These are phyloP conservation scores for Scomber scombrus DNA, from an alignment of 2,113 vertebrate species.

Conservation along the genomic window DNA sequence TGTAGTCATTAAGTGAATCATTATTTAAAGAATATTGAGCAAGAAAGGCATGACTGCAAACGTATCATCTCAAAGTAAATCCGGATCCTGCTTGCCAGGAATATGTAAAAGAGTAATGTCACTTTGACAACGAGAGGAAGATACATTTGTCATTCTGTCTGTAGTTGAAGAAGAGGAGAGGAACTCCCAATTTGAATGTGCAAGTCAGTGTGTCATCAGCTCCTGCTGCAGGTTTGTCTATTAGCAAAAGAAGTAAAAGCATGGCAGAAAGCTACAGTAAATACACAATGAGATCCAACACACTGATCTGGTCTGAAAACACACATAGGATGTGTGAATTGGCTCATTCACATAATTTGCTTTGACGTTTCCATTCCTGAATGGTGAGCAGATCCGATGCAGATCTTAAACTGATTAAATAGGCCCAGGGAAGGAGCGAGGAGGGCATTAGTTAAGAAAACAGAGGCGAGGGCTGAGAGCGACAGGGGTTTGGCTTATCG, in stretches of 20 bases:
- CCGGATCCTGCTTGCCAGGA: neutral
- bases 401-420: constrained; percentile 78
- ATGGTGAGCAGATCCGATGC: constrained; percentile 59
- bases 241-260: constrained; percentile 40
- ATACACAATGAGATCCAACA: constrained; percentile 32
- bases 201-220: neutral
- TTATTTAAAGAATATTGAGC: constrained; percentile 48
- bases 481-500: constrained; percentile 73
- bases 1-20: constrained; percentile 23
- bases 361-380: constrained; percentile 79
- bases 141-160: neutral
- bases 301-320: constrained; percentile 48
- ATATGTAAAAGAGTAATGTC: constrained; percentile 11
- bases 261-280: constrained; percentile 34
- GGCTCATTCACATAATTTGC: constrained; percentile 74
- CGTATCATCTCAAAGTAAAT: constrained; percentile 41
- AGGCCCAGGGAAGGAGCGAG: constrained; percentile 42
- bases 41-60: constrained; percentile 26
- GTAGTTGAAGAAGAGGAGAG: neutral
- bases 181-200: neutral
- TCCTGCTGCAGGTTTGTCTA: neutral
- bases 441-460: constrained; percentile 83
- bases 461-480: constrained; percentile 65
- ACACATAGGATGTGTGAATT: constrained; percentile 68
- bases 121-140: constrained; percentile 10